Conservation (phyloP, 1,140 invertebrate species). For the Ips nitidus region DNA sequence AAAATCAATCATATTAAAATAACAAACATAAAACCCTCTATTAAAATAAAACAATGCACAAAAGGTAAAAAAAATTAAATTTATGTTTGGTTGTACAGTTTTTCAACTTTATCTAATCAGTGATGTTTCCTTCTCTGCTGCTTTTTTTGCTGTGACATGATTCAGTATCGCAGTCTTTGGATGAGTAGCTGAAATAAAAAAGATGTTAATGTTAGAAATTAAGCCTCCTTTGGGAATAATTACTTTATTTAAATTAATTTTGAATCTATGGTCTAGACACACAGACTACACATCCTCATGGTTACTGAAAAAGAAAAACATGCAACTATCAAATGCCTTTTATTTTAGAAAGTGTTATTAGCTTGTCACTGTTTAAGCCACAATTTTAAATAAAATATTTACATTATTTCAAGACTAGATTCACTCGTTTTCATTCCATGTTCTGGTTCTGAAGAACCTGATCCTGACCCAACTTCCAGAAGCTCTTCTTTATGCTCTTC, state of each 20-base stretch:
- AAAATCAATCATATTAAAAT: not conserved
- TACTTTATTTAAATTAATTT: slow-evolving; percentile 34
- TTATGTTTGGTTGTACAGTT: not conserved
- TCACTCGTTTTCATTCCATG: slow-evolving; percentile 69
- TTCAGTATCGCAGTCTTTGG: slow-evolving; percentile 39
- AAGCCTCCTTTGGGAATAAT: slow-evolving; percentile 9
- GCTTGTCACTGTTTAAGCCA: not conserved
- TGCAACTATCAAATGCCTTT: not conserved
- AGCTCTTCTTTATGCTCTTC: slow-evolving; percentile 48
- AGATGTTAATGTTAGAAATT: slow-evolving; percentile 11
- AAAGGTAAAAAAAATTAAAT: not conserved
- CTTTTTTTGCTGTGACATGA: slow-evolving; percentile 41
- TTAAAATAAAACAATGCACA: not conserved
- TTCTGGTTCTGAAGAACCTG: slow-evolving; percentile 65
- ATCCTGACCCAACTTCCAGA: slow-evolving; percentile 53
- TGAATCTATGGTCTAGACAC: slow-evolving; percentile 10
- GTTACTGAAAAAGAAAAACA: slow-evolving; percentile 35
- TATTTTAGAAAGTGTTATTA: not conserved
- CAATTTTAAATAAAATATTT: slow-evolving; percentile 37
- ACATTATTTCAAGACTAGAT: slow-evolving; percentile 71
- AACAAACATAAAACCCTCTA: not conserved
- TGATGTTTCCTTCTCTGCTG: slow-evolving; percentile 34
- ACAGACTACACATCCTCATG: slow-evolving; percentile 29
- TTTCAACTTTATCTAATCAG: not conserved
- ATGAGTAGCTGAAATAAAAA: slow-evolving; percentile 35